Evolutionary conservation across 2,888 invertebrate species (phyloP).

Genomic region (Tachystola acroxantha): DNA sequence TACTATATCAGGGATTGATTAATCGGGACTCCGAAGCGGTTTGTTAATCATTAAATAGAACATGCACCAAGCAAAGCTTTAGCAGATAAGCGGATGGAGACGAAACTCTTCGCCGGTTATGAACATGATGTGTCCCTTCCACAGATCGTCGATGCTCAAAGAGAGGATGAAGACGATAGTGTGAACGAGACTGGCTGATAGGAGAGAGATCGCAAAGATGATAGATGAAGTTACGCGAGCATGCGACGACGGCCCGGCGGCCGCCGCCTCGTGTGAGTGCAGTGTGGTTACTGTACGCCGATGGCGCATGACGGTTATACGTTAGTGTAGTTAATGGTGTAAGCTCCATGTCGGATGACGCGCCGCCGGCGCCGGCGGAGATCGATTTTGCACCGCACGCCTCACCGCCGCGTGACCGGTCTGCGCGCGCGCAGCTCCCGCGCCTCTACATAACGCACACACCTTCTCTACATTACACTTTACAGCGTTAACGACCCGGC

Average conservation of each 20-base stretch:
- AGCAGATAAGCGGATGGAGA: slow-evolving; percentile 27
- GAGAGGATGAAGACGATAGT: slow-evolving; percentile 7
- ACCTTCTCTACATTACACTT: slow-evolving; percentile 52
- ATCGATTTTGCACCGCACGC: slow-evolving; percentile 79
- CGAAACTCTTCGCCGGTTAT: slow-evolving; percentile 10
- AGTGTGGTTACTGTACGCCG: slow-evolving; percentile 55
- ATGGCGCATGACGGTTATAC: slow-evolving; percentile 47
- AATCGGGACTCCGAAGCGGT: slow-evolving; percentile 53
- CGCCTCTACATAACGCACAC: slow-evolving; percentile 46
- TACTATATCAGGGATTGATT: slow-evolving; percentile 64
- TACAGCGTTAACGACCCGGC: slow-evolving; percentile 51
- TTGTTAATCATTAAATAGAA: slow-evolving; percentile 39
- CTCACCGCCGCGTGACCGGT: slow-evolving; percentile 35
- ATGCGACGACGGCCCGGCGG: slow-evolving; percentile 33
- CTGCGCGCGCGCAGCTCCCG: slow-evolving; percentile 34
- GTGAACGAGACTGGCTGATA: slow-evolving; percentile 11
- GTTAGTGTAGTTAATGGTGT: slow-evolving; percentile 77
- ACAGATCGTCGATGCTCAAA: slow-evolving; percentile 4
- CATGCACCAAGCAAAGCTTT: slow-evolving; percentile 65
- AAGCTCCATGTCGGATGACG: slow-evolving; percentile 69
- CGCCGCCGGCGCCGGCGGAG: slow-evolving; percentile 48
- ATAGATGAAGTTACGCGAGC: slow-evolving; percentile 36
- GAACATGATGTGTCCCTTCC: slow-evolving; percentile 14
- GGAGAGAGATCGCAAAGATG: slow-evolving; percentile 13
- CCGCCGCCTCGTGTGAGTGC: slow-evolving; percentile 43